These are phyloP conservation scores for Leucophenga varia DNA, from an alignment of 1,140 invertebrate genomes.

Conservation along the genomic window DNA sequence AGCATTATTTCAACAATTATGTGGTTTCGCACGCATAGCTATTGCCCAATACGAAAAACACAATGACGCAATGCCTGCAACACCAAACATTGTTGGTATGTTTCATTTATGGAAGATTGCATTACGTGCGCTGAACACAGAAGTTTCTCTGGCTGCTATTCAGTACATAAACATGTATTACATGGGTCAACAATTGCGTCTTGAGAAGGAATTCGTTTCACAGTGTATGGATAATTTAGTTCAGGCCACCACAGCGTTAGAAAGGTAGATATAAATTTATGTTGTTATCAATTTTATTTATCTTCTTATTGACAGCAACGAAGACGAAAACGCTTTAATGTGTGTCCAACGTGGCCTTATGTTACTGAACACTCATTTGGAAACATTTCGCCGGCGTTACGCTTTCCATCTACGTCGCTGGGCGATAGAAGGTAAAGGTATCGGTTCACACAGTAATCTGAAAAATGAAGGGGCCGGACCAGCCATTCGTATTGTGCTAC, in stretches of 20 bases:
- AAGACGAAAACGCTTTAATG: constrained; percentile 74
- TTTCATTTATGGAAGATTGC: constrained; percentile 94
- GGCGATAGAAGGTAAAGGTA: constrained; percentile 77
- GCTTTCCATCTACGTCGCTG: constrained; percentile 83
- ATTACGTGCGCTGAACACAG: constrained; percentile 82
- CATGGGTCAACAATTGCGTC: constrained; percentile 84
- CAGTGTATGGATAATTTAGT: constrained; percentile 89
- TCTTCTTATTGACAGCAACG: constrained; percentile 35
- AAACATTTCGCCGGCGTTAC: constrained; percentile 84
- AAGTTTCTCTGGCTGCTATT: constrained; percentile 91
- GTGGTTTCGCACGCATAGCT: constrained; percentile 77
- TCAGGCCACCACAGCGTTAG: constrained; percentile 73
- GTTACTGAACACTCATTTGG: constrained; percentile 86
- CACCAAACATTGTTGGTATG: constrained; percentile 76
- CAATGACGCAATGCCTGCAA: constrained; percentile 55
- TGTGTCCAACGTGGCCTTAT: constrained; percentile 87
- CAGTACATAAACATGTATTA: constrained; percentile 92
- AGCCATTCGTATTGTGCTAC: constrained; percentile 74
- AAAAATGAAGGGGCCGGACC: constrained; percentile 58
- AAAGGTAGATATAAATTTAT: too few species aligned
- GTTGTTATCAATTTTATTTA: constrained; percentile 17
- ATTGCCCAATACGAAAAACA: constrained; percentile 59
- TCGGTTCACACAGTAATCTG: constrained; percentile 71
- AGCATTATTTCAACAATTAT: constrained; percentile 87
- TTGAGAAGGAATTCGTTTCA: constrained; percentile 88